These are phyloP conservation scores for Nebria brevicollis DNA, from an alignment of 2,888 invertebrate species.

Conservation along the genomic window DNA sequence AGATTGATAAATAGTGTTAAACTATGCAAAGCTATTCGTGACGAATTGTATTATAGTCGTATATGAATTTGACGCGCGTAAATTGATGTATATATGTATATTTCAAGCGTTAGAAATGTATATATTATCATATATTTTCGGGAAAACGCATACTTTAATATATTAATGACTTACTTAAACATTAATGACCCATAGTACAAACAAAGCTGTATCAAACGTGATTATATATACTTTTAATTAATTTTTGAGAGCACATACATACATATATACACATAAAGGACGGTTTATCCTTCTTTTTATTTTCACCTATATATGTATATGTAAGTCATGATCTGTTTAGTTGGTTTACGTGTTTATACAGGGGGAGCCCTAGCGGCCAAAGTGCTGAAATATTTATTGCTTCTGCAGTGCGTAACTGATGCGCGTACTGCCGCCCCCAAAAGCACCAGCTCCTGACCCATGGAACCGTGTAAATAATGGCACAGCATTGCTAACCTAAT, in stretches of 20 bases:
- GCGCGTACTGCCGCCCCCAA: not conserved
- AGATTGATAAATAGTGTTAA: too few species aligned
- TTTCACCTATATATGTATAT: not conserved
- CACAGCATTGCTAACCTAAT: not conserved
- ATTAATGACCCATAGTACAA: too few species aligned
- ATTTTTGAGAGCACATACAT: not conserved
- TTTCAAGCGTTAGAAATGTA: too few species aligned
- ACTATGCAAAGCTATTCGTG: too few species aligned
- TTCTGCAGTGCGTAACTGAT: constrained; percentile 38
- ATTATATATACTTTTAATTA: too few species aligned
- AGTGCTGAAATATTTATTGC: constrained; percentile 38
- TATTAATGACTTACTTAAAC: too few species aligned
- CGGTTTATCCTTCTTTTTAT: not conserved
- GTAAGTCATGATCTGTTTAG: constrained; percentile 35
- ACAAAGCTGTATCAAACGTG: too few species aligned
- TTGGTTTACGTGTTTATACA: constrained; percentile 16
- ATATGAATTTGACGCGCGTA: too few species aligned
- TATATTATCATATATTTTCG: too few species aligned
- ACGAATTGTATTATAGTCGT: too few species aligned
- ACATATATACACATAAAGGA: not conserved
- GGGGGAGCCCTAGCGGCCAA: not conserved
- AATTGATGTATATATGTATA: too few species aligned
- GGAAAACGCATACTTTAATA: too few species aligned
- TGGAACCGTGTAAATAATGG: not conserved
- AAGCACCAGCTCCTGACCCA: not conserved